These are phyloP conservation scores for Pseudotriccus pelzelni DNA, from an alignment of 2,797 vertebrate species.

Conservation along the genomic window DNA sequence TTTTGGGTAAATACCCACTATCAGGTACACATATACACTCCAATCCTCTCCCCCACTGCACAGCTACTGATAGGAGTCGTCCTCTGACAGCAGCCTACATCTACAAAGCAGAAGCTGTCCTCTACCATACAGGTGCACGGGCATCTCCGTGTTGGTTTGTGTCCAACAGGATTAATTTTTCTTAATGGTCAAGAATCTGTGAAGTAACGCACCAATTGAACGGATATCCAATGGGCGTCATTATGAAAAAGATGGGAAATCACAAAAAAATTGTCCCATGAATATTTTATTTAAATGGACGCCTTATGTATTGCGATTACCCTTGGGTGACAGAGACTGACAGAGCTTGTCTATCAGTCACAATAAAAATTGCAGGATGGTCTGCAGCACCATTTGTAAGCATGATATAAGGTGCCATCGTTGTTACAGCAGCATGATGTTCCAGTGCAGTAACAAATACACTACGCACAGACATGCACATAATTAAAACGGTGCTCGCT, in stretches of 20 bases:
- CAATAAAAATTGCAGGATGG: conserved; percentile 39
- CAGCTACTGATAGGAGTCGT: accelerated
- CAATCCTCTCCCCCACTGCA: not conserved
- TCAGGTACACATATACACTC: not conserved
- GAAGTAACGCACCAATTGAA: not conserved
- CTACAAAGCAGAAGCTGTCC: not conserved
- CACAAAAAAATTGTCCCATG: not conserved
- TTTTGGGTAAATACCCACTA: not conserved
- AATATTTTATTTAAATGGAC: conserved; percentile 19
- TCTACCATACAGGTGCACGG: accelerated
- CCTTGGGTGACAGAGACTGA: not conserved
- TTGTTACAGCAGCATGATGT: conserved; percentile 51
- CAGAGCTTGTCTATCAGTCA: not conserved
- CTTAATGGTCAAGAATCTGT: not conserved
- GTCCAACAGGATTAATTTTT: conserved; percentile 3
- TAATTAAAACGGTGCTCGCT: conserved; percentile 65
- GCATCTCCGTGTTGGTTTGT: not conserved
- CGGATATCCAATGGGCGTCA: not conserved
- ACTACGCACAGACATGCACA: conserved; percentile 52
- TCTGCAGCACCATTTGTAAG: conserved; percentile 35
- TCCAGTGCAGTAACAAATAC: conserved; percentile 67
- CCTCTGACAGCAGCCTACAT: not conserved
- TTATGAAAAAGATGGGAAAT: conserved; percentile 10
- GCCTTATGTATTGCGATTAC: not conserved
- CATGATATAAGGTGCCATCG: conserved; percentile 19